A percentile compares a stretch with the other conserved stretches of the same genome.
These are phyloP conservation scores for Dasysyrphus albostriatus DNA, from an alignment of 2,888 invertebrate genomes.

Conservation along the genomic window DNA sequence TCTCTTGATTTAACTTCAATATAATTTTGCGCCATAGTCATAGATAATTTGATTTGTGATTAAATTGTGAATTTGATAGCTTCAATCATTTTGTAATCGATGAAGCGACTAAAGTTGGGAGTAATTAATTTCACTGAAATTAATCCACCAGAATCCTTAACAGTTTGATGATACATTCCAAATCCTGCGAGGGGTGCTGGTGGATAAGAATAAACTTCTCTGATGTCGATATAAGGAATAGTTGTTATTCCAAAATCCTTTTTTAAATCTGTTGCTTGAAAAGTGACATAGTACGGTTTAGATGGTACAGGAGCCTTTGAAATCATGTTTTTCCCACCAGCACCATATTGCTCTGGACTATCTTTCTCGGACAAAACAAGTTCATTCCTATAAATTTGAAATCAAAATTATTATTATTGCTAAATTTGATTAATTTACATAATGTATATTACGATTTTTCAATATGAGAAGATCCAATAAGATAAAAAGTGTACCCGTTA, in stretches of 20 bases:
- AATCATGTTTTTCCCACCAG: background rate
- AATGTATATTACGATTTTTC: background rate
- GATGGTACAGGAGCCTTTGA: background rate
- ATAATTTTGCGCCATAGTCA: too few species aligned
- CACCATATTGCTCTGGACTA: background rate
- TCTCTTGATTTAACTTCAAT: too few species aligned
- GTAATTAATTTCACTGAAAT: background rate
- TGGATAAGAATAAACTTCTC: background rate
- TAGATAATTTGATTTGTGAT: too few species aligned
- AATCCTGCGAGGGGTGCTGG: background rate
- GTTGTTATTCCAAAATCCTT: constrained; percentile 4
- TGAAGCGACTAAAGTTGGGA: background rate
- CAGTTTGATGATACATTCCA: background rate
- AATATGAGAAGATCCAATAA: background rate
- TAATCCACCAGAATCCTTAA: background rate
- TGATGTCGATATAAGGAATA: background rate
- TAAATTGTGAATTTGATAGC: background rate
- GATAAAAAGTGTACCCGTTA: background rate
- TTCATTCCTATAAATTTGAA: background rate
- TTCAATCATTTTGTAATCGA: constrained; percentile 2
- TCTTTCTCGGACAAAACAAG: background rate
- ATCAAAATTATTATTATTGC: background rate
- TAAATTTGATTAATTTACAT: background rate
- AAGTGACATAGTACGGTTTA: background rate
- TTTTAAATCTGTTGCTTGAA: constrained; percentile 2